phyloP scores from a whole-genome alignment of 2,888 invertebrate species.

The Ctenicera cuprea region DNA sequence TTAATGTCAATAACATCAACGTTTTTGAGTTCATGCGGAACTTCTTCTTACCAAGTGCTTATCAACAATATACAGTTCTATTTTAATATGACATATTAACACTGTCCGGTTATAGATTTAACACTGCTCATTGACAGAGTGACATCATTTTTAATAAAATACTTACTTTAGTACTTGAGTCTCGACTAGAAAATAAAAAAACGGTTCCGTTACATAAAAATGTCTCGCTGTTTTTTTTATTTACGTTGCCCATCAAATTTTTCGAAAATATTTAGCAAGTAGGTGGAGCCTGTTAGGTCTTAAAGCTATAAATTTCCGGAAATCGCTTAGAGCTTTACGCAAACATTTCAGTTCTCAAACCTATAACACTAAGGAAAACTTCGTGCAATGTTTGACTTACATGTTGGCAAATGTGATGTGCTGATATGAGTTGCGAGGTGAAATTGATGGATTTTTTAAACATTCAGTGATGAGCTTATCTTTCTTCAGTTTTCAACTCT shows the following conservation, averaged over 20 bases:
- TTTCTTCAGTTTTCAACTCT: not conserved
- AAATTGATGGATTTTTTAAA: constrained; percentile 1
- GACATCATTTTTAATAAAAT: constrained; percentile 4
- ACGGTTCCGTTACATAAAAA: too few relatives aligned
- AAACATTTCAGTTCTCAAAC: constrained; percentile 4
- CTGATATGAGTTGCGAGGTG: not conserved
- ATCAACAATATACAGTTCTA: too few relatives aligned
- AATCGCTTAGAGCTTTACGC: not conserved
- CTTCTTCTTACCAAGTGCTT: too few relatives aligned
- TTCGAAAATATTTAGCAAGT: constrained; percentile 6
- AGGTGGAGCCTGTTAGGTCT: constrained; percentile 15
- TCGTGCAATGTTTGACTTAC: constrained; percentile 11
- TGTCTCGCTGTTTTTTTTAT: too few relatives aligned
- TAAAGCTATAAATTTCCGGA: constrained; percentile 16
- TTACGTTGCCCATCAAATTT: not conserved
- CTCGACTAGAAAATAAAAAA: too few relatives aligned
- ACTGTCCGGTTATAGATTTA: too few relatives aligned
- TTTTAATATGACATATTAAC: too few relatives aligned
- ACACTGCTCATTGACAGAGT: not conserved
- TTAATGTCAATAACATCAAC: too few relatives aligned
- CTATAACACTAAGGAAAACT: constrained; percentile 1
- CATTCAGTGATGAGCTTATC: not conserved
- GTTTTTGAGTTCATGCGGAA: too few relatives aligned
- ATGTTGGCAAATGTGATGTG: constrained; percentile 12
- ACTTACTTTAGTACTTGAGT: not conserved